Base-by-base conservation (phyloP, 2,888 invertebrate species). In the Trissonchulus latispiculum region DNA sequence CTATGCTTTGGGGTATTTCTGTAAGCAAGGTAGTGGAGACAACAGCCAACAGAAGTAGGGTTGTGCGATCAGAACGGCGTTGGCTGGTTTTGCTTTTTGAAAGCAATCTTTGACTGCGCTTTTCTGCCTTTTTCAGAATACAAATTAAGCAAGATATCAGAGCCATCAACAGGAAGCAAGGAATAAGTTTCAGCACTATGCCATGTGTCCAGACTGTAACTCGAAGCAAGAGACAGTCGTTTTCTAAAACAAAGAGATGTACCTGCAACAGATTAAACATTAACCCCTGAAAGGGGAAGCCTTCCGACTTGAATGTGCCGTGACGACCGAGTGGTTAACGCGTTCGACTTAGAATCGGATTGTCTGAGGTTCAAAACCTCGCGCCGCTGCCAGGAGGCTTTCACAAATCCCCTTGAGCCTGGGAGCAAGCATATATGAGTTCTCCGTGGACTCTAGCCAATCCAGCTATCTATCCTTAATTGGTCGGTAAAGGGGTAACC, bases 1-100 rank as follows among this genome's bases (percentile, higher is more conserved):
- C 48, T 28, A 33, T n/a, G 28, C 66, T 33, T 64, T 64, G 66
- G 8, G 66, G 66, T 29, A 64, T 64, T 64, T 64, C 66, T 32
- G 66, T 64, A 18, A n/a, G 8, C n/a, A 64, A 64, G 15, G 66
- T 32, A 64, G 35, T 32, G 31, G 66, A 64, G 8, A n/a, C 32
- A 18, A 64, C n/a, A 8, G 35, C 66, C 31, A 64, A 18, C 66
- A 64, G 28, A 29, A 64, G 35, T 33, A 33, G 8, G 31, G 66
- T 32, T 15, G 66, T 64, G 8, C 66, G 66, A 64, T 64, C 66
- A 29, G 66, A 15, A 18, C 35, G 31, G 18, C 66, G 66, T 15
- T 29, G 31, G 32, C 32, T 32, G 31, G 66, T 32, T 8, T 15
- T 28, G 8, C 15, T 15, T 64, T 33, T 64, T 8, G 32, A 32